Evolutionary conservation across 2,888 invertebrate genomes (phyloP).

Genomic region (Mesoligia furuncula): DNA sequence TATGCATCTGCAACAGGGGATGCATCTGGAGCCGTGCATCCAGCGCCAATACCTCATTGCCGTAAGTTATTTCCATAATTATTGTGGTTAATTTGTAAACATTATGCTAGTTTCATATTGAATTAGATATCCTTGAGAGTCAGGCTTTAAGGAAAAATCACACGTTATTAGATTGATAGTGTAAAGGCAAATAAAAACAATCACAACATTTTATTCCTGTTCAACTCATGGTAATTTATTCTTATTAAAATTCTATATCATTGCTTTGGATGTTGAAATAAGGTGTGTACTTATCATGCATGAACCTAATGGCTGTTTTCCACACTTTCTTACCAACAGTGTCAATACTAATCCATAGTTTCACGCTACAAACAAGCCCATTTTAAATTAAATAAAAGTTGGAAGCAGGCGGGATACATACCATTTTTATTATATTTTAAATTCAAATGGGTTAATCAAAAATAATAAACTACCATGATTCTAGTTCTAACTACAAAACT

Average conservation of each 20-base stretch:
- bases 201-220: not conserved
- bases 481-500: not conserved
- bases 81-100: not conserved
- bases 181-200: not conserved
- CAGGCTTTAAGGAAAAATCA: slow-evolving; percentile 8
- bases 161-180: not conserved
- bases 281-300: not conserved
- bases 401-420: no score
- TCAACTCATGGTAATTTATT: not conserved
- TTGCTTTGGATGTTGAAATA: not conserved
- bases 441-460: no score
- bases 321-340: not conserved
- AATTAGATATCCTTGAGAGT: not conserved
- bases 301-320: not conserved
- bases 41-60: slow-evolving; percentile 85
- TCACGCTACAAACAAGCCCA: no score
- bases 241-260: not conserved
- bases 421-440: no score
- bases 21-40: slow-evolving; percentile 76
- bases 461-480: not conserved
- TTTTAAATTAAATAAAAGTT: no score
- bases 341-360: no score
- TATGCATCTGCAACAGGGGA: slow-evolving; percentile 33
- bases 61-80: slow-evolving; percentile 74
- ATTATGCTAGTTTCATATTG: not conserved